phyloP scores from a whole-genome alignment of 2,797 vertebrate genomes.

The Neosilurus hyrtlii region DNA sequence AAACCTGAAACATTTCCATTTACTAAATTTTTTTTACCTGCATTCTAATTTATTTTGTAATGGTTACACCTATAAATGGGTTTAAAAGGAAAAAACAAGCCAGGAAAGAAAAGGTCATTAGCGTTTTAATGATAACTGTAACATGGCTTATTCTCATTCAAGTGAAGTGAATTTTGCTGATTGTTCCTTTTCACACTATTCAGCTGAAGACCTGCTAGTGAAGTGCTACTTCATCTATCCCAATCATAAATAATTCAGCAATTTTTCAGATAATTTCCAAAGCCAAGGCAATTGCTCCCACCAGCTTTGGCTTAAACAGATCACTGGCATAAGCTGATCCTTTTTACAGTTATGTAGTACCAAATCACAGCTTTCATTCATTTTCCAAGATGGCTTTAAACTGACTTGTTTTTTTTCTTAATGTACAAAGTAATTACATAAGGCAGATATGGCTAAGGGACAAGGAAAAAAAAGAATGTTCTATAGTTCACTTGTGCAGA shows the following conservation, averaged over 20 bases:
- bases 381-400: not conserved
- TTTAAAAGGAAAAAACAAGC: not conserved
- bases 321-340: conserved; percentile 3
- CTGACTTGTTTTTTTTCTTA: not conserved
- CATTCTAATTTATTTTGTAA: not conserved
- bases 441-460: too few relatives aligned
- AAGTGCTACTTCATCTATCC: conserved; percentile 2
- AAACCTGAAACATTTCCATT: conserved; percentile 14
- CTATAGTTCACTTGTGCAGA: too few relatives aligned
- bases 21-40: not conserved
- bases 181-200: conserved; percentile 10
- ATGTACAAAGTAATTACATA: not conserved
- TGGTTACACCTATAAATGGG: not conserved
- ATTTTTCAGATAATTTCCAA: conserved; percentile 22
- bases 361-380: not conserved
- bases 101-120: not conserved
- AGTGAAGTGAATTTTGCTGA: conserved; percentile 4
- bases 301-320: not conserved
- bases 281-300: conserved; percentile 7
- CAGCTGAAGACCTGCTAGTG: conserved; percentile 2
- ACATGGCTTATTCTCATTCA: not conserved
- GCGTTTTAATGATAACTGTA: not conserved
- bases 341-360: conserved; percentile 31
- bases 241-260: conserved; percentile 5
- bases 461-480: too few relatives aligned